Base-by-base conservation (phyloP, 2,888 invertebrate species). In the Rhamnusium bicolor region DNA sequence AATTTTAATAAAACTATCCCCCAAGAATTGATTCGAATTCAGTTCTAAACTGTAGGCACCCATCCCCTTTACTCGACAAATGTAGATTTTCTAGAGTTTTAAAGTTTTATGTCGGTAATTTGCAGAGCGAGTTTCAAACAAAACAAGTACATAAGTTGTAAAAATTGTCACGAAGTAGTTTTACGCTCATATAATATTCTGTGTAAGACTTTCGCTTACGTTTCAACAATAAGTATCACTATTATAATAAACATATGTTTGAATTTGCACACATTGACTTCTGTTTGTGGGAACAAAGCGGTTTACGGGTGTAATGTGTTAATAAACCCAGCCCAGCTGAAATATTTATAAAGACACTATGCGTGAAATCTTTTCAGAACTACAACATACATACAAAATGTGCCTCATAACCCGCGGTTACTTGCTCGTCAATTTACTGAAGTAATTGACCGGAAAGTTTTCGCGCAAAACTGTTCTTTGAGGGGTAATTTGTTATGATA, bases 391-490 rank as follows among this genome's bases (percentile, higher is more conserved):
- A 12, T 40, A 54, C 49, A 58, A 63, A 71, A 21, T 19, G 12
- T 21, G 66, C 21, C 19, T 29, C 40, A 16, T 29, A 66, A 51
- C 18, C 27, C 60, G 51, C 49, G 58, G 40, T 53, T 27, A 69
- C 53, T 70, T 58, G 29, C 74, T 70, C 62, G 58, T 60, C 69
- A 69, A 69, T 77, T 73, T 75, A 63, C 69, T 68, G 53, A 32
- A 56, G 72, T 75, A 75, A 78, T 75, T 74, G 77, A 74, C 75
- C 75, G 75, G 77, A 78, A 78, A 77, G 46, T 67, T 67, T 21
- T 54, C 56, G 40, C n/a, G 29, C 10, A 12, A 46, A 67, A 54
- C 19, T 19, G 21, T 56, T 32, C 32, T 51, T 67, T 67, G 54
- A 29, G 56, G 56, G 27, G 46, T 56, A 32, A 56, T 67, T 56